Conservation (phyloP, 1,140 invertebrate genomes). For the Leptopilina boulardi region DNA sequence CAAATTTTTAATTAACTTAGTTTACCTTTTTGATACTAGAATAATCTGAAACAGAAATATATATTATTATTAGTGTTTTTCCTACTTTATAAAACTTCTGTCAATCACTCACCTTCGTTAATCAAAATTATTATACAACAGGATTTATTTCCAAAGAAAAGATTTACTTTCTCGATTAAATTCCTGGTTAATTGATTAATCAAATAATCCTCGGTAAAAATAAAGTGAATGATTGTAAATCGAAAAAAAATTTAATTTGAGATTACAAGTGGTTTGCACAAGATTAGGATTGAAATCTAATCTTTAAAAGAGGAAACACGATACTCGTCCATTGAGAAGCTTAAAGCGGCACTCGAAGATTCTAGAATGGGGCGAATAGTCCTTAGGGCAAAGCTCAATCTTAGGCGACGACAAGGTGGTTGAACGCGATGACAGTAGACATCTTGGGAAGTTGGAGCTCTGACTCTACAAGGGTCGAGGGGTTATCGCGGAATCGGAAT, state of each 20-base stretch:
- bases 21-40: too few relatives aligned
- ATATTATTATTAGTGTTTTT: too few relatives aligned
- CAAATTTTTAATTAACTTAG: too few relatives aligned
- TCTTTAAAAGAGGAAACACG: constrained; percentile 16
- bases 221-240: not conserved
- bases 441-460: constrained; percentile 40
- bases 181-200: too few relatives aligned
- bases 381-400: constrained; percentile 53
- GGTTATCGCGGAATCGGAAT: constrained; percentile 74
- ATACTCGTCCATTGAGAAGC: constrained; percentile 19
- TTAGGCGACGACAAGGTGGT: constrained; percentile 63
- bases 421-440: constrained; percentile 64
- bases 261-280: not conserved
- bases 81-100: too few relatives aligned
- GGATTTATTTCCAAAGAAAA: too few relatives aligned
- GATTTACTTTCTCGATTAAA: too few relatives aligned
- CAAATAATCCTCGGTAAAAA: not conserved
- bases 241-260: not conserved
- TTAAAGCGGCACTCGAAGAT: constrained; percentile 19
- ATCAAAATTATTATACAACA: too few relatives aligned
- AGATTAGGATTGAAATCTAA: not conserved
- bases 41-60: too few relatives aligned
- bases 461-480: constrained; percentile 50
- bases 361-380: constrained; percentile 17
- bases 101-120: too few relatives aligned